These are phyloP conservation scores for Diphyllodes magnificus DNA, from an alignment of 2,113 vertebrate species.

Conservation along the genomic window DNA sequence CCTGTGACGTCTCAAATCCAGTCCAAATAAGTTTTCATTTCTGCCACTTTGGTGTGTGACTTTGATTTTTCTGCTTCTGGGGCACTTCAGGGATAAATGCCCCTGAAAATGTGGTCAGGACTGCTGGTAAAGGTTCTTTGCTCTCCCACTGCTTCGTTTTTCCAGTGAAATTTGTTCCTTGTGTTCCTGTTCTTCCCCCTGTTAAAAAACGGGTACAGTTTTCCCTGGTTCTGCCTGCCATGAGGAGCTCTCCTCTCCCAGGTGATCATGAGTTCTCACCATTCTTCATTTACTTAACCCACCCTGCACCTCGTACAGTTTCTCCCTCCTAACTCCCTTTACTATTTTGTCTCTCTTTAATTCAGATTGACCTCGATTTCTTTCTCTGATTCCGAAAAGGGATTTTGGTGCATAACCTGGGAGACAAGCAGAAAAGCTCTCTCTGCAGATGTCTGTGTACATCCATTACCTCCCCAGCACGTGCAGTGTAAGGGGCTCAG, in stretches of 20 bases:
- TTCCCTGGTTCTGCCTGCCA: background rate
- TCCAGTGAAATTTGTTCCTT: background rate
- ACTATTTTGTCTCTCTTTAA: background rate
- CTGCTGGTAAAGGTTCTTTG: background rate
- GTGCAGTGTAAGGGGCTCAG: background rate
- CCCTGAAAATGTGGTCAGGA: background rate
- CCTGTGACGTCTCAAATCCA: background rate
- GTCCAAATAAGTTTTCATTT: background rate
- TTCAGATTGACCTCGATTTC: background rate
- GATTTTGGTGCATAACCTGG: background rate
- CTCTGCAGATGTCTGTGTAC: background rate
- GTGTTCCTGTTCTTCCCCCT: background rate
- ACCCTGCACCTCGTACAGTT: background rate
- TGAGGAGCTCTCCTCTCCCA: background rate
- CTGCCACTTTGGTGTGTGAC: accelerated
- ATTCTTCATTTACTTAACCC: background rate
- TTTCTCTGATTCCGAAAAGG: background rate
- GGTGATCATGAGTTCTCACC: background rate
- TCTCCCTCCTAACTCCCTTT: background rate
- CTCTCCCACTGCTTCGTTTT: background rate
- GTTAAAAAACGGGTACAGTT: background rate
- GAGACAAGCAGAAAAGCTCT: background rate
- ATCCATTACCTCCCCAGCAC: background rate
- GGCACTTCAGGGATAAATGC: background rate
- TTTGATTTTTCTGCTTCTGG: background rate